A percentile compares a stretch with the other conserved stretches of the same genome.
phyloP scores from a whole-genome alignment of 2,888 invertebrate species.

The Hesperia comma region DNA sequence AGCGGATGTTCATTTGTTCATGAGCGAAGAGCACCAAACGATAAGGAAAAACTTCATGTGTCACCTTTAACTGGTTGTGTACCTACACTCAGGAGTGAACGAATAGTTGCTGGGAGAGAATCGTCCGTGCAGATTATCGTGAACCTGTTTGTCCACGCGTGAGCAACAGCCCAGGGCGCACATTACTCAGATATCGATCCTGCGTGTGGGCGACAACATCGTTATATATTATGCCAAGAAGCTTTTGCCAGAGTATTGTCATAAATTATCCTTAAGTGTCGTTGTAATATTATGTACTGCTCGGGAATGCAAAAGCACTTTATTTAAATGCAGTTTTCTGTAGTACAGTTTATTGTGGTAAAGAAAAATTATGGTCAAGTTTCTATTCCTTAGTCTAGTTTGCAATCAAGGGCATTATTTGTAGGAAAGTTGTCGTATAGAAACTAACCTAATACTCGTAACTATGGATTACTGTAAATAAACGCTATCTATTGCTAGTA shows the following conservation, averaged over 20 bases:
- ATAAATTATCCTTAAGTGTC: constrained; percentile 25
- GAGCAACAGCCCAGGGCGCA: constrained; percentile 71
- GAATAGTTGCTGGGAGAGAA: constrained; percentile 3
- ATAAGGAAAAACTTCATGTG: not conserved
- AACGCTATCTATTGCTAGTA: no score
- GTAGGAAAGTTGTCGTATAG: no score
- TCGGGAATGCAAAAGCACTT: not conserved
- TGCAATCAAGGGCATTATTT: no score
- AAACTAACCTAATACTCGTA: no score
- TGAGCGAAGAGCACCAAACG: no score
- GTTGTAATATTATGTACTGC: constrained; percentile 4
- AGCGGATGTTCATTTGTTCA: no score
- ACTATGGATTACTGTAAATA: no score
- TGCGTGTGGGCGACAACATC: constrained; percentile 59
- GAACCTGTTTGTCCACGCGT: constrained; percentile 51
- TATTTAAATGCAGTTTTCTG: no score
- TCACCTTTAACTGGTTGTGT: not conserved
- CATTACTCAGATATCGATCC: constrained; percentile 73
- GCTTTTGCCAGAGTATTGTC: constrained; percentile 21
- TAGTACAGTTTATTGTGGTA: no score
- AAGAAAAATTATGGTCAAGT: no score
- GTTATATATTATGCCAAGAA: constrained; percentile 27
- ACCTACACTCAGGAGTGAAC: not conserved
- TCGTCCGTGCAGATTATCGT: constrained; percentile 42
- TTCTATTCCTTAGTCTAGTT: no score